Evolutionary conservation across 1,140 invertebrate genomes (phyloP).

Genomic region (Heliconius himera): DNA sequence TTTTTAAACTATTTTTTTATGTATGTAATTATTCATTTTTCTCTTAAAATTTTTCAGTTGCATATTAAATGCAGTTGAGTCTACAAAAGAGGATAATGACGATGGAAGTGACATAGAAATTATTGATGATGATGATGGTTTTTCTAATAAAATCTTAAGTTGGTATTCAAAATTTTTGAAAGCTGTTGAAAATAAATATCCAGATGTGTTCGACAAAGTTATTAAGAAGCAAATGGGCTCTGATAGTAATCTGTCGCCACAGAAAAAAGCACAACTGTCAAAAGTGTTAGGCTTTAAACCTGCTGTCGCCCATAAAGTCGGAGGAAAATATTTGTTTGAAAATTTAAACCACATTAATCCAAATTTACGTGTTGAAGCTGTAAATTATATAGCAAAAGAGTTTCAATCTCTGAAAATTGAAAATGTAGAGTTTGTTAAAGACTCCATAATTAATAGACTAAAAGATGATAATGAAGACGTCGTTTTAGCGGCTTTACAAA

Average conservation of each 20-base stretch:
- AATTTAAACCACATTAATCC: slow-evolving; percentile 86
- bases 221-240: slow-evolving; percentile 79
- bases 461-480: slow-evolving; percentile 83
- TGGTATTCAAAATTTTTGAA: slow-evolving; percentile 82
- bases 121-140: slow-evolving; percentile 65
- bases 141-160: slow-evolving; percentile 51
- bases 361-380: slow-evolving; percentile 83
- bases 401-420: slow-evolving; percentile 76
- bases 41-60: slow-evolving; percentile 65
- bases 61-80: slow-evolving; percentile 66
- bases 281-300: slow-evolving; percentile 80
- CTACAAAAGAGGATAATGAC: slow-evolving; percentile 40
- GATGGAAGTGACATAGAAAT: slow-evolving; percentile 78
- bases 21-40: neutral
- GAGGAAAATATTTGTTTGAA: slow-evolving; percentile 83
- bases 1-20: no score
- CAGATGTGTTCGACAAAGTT: slow-evolving; percentile 85
- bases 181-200: slow-evolving; percentile 84
- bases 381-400: slow-evolving; percentile 82
- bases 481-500: slow-evolving; percentile 77
- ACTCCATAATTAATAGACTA: slow-evolving; percentile 82
- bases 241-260: slow-evolving; percentile 50
- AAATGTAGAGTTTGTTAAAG: slow-evolving; percentile 81
- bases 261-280: slow-evolving; percentile 56
- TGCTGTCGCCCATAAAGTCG: slow-evolving; percentile 79